A percentile compares a stretch with the other conserved stretches of the same genome.
These are phyloP conservation scores for Panzeria rudis DNA, from an alignment of 2,888 invertebrate species.

Conservation along the genomic window DNA sequence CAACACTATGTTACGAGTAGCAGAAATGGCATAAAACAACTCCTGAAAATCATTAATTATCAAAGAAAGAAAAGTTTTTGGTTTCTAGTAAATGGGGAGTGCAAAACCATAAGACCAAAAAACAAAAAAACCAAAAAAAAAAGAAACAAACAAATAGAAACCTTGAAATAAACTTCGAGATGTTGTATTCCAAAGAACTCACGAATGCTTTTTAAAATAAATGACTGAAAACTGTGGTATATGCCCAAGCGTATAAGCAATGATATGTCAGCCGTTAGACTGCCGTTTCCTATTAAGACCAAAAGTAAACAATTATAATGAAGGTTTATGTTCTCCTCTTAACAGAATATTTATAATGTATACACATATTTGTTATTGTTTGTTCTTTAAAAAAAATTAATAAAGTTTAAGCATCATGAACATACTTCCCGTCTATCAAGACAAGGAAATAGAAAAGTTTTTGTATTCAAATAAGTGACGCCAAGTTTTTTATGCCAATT, in stretches of 20 bases:
- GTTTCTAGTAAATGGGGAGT: background rate
- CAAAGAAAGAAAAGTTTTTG: slow-evolving; percentile 32
- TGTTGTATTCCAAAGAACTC: background rate
- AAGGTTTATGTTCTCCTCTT: background rate
- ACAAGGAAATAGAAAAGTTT: too few relatives aligned
- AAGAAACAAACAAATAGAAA: background rate
- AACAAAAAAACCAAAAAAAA: background rate
- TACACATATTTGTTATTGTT: background rate
- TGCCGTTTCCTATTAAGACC: slow-evolving; percentile 26
- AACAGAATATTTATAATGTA: background rate
- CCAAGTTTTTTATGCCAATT: background rate
- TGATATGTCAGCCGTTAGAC: background rate
- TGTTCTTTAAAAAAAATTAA: slow-evolving; percentile 7
- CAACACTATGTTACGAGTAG: background rate
- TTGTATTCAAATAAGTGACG: background rate
- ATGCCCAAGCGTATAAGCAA: background rate
- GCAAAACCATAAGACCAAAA: background rate
- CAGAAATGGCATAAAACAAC: slow-evolving; percentile 3
- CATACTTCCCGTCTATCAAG: background rate
- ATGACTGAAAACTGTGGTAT: background rate
- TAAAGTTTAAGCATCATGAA: slow-evolving; percentile 30
- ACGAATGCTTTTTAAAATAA: background rate
- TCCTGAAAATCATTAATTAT: slow-evolving; percentile 58
- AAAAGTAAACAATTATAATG: slow-evolving; percentile 44
- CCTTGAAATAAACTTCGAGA: slow-evolving; percentile 5